Conservation (phyloP, 2,888 invertebrate genomes). For the Sphecodes monilicornis region DNA sequence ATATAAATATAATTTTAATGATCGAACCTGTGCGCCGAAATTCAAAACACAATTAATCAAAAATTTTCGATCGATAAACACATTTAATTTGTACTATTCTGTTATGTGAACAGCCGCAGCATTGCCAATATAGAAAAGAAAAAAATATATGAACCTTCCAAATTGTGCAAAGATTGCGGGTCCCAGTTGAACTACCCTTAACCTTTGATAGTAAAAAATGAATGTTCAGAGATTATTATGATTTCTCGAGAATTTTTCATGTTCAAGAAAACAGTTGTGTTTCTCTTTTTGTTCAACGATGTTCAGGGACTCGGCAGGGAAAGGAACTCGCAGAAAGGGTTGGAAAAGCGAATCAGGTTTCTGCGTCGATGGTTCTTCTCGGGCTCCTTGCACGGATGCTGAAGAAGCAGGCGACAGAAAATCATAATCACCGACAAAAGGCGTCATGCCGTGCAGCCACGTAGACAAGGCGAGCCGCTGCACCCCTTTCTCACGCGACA, state of each 20-base stretch:
- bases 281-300: neutral
- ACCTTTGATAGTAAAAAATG: no score
- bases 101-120: no score
- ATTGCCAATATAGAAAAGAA: no score
- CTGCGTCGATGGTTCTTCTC: constrained; percentile 42
- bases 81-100: no score
- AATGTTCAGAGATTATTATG: no score
- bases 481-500: constrained; percentile 78
- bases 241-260: neutral
- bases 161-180: no score
- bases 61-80: no score
- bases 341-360: constrained; percentile 69
- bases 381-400: constrained; percentile 39
- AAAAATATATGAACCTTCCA: no score
- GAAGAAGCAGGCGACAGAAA: constrained; percentile 65
- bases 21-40: no score
- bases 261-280: neutral
- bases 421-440: constrained; percentile 71
- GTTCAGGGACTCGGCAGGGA: neutral
- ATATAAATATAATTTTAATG: no score
- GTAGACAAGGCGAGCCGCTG: constrained; percentile 59
- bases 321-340: constrained; percentile 44
- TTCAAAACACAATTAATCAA: no score
- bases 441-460: constrained; percentile 55
- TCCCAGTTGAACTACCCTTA: no score